Conservation (phyloP, 1,140 invertebrate genomes). For the Drosophila setifemur region DNA sequence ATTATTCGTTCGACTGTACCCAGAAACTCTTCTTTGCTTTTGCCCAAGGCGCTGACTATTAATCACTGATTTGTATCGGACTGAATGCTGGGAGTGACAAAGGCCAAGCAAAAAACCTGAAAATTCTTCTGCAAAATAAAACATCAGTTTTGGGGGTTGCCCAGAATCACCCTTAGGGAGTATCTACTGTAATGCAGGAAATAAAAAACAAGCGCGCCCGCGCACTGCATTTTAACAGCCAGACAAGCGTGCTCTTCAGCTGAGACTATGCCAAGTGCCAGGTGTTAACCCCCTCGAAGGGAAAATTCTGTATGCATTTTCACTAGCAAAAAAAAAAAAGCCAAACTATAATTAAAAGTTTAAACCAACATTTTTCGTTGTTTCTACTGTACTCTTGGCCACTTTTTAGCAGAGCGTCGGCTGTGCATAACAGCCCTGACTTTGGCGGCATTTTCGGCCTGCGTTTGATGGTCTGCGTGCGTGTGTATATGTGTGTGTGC, state of each 20-base stretch:
- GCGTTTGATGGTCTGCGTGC: constrained; percentile 8
- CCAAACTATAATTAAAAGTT: neutral
- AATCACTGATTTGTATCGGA: neutral
- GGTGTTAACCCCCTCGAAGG: neutral
- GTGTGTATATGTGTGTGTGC: constrained; percentile 20
- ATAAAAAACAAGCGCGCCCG: constrained; percentile 5
- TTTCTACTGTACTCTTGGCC: constrained; percentile 23
- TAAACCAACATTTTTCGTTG: neutral
- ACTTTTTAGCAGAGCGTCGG: neutral
- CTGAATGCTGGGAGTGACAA: neutral
- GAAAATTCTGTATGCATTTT: neutral
- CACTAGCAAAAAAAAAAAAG: too few species aligned
- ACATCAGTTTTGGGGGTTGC: too few species aligned
- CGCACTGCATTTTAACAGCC: too few species aligned
- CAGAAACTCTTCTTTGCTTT: neutral
- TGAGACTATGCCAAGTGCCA: neutral
- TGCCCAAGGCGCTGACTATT: neutral
- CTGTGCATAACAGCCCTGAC: constrained; percentile 30
- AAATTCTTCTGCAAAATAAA: too few species aligned
- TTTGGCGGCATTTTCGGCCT: constrained; percentile 30
- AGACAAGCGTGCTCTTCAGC: neutral
- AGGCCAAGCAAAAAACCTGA: too few species aligned
- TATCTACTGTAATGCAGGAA: neutral
- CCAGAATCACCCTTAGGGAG: neutral
- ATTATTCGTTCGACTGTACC: neutral